A percentile compares a stretch with the other conserved stretches of the same genome.
Conservation (phyloP, 2,113 vertebrate species). For the Hucho hucho region DNA sequence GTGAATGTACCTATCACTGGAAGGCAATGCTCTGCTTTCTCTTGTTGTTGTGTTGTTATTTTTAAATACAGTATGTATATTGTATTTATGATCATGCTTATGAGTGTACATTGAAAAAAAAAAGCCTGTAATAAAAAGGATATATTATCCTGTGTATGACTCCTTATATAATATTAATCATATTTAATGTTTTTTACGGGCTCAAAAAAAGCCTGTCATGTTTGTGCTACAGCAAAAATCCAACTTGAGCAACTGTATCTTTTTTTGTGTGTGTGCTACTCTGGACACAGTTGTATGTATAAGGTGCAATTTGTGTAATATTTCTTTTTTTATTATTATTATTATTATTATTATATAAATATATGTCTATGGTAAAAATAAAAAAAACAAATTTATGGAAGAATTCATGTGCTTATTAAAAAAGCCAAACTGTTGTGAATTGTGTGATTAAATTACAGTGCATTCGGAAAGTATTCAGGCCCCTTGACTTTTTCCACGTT, state of each 20-base stretch:
- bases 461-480: too few species aligned
- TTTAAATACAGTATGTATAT: conserved; percentile 77
- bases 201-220: conserved; percentile 48
- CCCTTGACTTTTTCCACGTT: too few species aligned
- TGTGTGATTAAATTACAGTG: conserved; percentile 27
- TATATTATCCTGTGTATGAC: conserved; percentile 83
- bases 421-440: conserved; percentile 59
- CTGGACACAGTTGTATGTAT: conserved; percentile 65
- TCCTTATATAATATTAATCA: conserved; percentile 66
- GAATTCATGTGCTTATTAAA: conserved; percentile 82
- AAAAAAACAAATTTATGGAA: conserved; percentile 57
- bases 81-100: conserved; percentile 81
- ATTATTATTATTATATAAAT: conserved; percentile 56
- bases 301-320: conserved; percentile 78
- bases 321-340: conserved; percentile 63
- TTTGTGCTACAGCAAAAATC: conserved; percentile 47
- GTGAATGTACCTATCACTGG: conserved; percentile 81
- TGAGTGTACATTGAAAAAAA: conserved; percentile 77
- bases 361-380: conserved; percentile 72
- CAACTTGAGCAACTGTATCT: conserved; percentile 60
- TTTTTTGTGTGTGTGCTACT: conserved; percentile 43
- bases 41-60: conserved; percentile 59
- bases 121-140: conserved; percentile 80
- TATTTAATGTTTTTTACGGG: conserved; percentile 66
- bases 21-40: conserved; percentile 70